Evolutionary conservation across 1,140 invertebrate species (phyloP).

Genomic region (Drosophila triauraria): DNA sequence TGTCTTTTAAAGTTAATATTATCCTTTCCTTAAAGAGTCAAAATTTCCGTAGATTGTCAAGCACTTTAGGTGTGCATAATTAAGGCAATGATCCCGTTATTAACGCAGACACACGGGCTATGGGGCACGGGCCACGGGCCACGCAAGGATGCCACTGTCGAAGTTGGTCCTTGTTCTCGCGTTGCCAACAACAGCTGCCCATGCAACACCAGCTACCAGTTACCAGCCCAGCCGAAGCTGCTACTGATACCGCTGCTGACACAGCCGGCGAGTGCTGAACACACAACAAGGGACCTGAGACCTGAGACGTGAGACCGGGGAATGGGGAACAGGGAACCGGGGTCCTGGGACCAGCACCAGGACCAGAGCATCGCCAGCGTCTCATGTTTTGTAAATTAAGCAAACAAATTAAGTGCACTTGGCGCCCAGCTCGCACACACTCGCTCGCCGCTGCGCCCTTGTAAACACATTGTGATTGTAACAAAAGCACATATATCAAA

Average conservation of each 20-base stretch:
- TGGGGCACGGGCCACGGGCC: neutral
- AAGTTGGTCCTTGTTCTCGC: slow-evolving; percentile 55
- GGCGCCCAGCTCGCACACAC: slow-evolving; percentile 57
- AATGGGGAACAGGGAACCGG: neutral
- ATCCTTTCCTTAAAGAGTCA: neutral
- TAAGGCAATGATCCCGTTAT: slow-evolving; percentile 52
- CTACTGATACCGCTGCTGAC: slow-evolving; percentile 40
- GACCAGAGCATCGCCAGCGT: slow-evolving; percentile 38
- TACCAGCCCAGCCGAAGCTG: slow-evolving; percentile 20
- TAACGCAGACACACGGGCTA: slow-evolving; percentile 24
- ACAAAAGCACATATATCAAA: slow-evolving; percentile 78
- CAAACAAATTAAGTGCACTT: slow-evolving; percentile 84
- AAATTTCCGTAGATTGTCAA: slow-evolving; percentile 3
- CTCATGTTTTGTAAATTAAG: slow-evolving; percentile 84
- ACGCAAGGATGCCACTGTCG: slow-evolving; percentile 11
- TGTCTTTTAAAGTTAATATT: neutral
- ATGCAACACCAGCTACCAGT: slow-evolving; percentile 29
- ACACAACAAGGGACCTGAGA: slow-evolving; percentile 26
- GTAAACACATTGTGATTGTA: slow-evolving; percentile 83
- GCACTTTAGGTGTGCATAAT: slow-evolving; percentile 56
- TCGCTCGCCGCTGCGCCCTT: slow-evolving; percentile 56
- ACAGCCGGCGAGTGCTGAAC: slow-evolving; percentile 41
- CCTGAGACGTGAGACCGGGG: slow-evolving; percentile 1
- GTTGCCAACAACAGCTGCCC: slow-evolving; percentile 49
- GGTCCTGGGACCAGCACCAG: slow-evolving; percentile 14